phyloP scores from a whole-genome alignment of 2,888 invertebrate species.

The Calameuta pallipes region DNA sequence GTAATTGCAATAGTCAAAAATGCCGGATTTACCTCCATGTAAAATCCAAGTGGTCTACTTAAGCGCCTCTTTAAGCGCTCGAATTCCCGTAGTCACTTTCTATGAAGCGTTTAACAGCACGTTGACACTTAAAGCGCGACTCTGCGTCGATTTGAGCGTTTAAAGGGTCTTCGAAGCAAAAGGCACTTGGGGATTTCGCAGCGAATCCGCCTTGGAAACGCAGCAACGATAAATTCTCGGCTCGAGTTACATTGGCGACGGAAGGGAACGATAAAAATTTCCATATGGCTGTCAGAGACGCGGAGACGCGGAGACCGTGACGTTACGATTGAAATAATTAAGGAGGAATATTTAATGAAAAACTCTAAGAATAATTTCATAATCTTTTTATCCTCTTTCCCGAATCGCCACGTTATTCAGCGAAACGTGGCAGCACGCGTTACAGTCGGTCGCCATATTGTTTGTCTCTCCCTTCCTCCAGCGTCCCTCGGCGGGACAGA shows the following conservation, averaged over 20 bases:
- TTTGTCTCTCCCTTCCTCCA: neutral
- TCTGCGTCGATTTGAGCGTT: too few species aligned
- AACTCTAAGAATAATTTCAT: too few species aligned
- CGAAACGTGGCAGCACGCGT: neutral
- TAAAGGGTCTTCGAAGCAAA: neutral
- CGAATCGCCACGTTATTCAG: too few species aligned
- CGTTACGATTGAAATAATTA: neutral
- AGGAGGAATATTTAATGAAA: neutral
- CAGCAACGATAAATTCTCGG: too few species aligned
- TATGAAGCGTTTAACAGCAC: neutral
- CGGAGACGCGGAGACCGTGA: neutral
- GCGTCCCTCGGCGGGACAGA: neutral
- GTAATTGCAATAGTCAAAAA: neutral
- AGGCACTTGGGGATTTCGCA: neutral
- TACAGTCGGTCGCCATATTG: neutral
- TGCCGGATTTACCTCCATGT: neutral
- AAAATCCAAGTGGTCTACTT: neutral
- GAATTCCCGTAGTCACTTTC: neutral
- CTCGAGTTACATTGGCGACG: too few species aligned
- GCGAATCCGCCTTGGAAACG: neutral
- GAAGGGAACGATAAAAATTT: too few species aligned
- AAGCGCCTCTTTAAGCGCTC: neutral
- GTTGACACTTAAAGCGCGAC: neutral
- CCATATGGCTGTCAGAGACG: too few species aligned
- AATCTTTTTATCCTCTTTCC: too few species aligned